Conservation (phyloP, 2,113 vertebrate species). For the Megaleporinus macrocephalus region DNA sequence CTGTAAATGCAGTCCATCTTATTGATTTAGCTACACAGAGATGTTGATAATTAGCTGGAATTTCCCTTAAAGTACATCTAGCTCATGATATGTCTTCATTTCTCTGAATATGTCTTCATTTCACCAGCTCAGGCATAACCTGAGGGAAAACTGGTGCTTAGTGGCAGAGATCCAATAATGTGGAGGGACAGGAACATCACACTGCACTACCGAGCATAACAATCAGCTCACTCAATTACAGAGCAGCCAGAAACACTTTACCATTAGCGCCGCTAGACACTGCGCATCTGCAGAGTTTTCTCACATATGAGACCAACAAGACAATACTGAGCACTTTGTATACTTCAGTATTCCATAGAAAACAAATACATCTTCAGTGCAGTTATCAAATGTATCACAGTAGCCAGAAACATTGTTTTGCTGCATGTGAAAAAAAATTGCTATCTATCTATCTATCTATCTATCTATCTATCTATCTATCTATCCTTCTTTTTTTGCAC, state of each 20-base stretch:
- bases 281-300: not conserved
- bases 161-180: not conserved
- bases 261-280: not conserved
- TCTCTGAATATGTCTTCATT: conserved; percentile 16
- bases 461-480: no score
- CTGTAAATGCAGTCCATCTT: no score
- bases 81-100: conserved; percentile 5
- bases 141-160: not conserved
- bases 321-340: not conserved
- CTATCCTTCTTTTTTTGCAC: not conserved
- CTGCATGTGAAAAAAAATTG: no score
- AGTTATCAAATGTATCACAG: no score
- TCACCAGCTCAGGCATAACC: not conserved
- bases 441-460: no score
- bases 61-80: not conserved
- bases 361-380: no score
- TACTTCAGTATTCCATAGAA: not conserved
- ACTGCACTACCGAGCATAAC: not conserved
- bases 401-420: no score
- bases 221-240: not conserved
- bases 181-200: not conserved
- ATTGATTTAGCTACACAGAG: no score
- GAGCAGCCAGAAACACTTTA: conserved; percentile 4
- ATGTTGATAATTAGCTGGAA: no score
- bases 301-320: not conserved